Evolutionary conservation across 2,113 vertebrate genomes (phyloP), one percentile per base, ranked within the genome.

Genomic region (Aythya baeri): DNA sequence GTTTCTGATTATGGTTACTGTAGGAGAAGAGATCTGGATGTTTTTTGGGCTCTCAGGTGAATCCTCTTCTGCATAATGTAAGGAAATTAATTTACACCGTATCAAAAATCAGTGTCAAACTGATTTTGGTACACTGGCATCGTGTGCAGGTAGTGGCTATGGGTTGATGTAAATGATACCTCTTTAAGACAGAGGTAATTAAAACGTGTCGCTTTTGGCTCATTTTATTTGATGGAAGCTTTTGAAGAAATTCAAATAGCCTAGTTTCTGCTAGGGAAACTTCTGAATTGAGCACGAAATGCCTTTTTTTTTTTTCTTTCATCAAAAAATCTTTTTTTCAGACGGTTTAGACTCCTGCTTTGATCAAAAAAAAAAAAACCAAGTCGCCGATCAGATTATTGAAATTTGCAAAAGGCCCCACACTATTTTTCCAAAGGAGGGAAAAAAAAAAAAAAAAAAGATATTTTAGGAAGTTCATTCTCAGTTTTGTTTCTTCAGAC

Each of bases 221-320:
- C 16, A 21, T 86, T 88, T 91, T 23, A 59, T 50, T 91, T 86
- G 72, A 71, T 61, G 20, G 59, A 91, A 78, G 43, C 31, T 86
- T 70, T 41, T 31, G 38, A 74, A 6, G 14, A 17, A 68, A 34
- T 75, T 49, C n/a, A 29, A 66, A 32, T 57, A 94, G 79, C 94
- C 90, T 96, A 91, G 17, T 93, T 96, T 96, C 61, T 93, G 11
- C 32, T 68, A 20, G 29, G 41, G 34, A 54, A 75, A 67, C 52
- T 89, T 95, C 68, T 81, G 85, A 89, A 76, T 86, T 32, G 26
- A 91, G 55, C 14, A 4, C 75, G 70, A 91, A 88, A 52, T 63
- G 18, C 58, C 20, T 29, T 2, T 23, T 20, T 59, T 87, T 23
- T 58, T 25, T 8, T 62, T 4, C 14, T 86, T 78, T 26, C 67